Evolutionary conservation across 2,888 invertebrate genomes (phyloP).

Genomic region (Cephus runcator): DNA sequence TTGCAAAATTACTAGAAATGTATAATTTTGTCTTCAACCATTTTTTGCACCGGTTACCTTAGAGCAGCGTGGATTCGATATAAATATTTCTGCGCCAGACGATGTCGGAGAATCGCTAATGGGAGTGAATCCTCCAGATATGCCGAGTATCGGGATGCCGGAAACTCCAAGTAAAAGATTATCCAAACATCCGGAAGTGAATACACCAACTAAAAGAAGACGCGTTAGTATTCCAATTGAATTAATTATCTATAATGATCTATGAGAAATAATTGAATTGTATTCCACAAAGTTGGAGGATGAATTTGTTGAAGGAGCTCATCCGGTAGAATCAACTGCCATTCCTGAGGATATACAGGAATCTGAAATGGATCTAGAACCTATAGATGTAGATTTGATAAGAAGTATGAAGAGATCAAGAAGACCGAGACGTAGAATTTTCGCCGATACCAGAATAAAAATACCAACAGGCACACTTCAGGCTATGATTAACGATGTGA

Average conservation of each 20-base stretch:
- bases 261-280: neutral
- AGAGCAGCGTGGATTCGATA: neutral
- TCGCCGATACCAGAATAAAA: neutral
- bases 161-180: conserved; percentile 19
- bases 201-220: conserved; percentile 25
- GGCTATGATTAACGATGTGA: neutral
- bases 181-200: conserved; percentile 2
- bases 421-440: neutral
- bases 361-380: neutral
- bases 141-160: neutral
- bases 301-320: neutral
- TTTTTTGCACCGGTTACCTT: neutral
- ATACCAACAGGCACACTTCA: neutral
- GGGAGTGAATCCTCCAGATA: neutral
- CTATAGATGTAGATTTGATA: neutral
- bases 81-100: conserved; percentile 12
- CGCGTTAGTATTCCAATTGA: conserved; percentile 15
- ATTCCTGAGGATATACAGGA: neutral
- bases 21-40: neutral
- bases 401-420: neutral
- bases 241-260: conserved; percentile 4
- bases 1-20: neutral
- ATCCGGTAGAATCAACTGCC: neutral
- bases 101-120: neutral
- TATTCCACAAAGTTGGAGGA: neutral